Base-by-base conservation (phyloP, 2,888 invertebrate genomes). In the Brachyptera risi region DNA sequence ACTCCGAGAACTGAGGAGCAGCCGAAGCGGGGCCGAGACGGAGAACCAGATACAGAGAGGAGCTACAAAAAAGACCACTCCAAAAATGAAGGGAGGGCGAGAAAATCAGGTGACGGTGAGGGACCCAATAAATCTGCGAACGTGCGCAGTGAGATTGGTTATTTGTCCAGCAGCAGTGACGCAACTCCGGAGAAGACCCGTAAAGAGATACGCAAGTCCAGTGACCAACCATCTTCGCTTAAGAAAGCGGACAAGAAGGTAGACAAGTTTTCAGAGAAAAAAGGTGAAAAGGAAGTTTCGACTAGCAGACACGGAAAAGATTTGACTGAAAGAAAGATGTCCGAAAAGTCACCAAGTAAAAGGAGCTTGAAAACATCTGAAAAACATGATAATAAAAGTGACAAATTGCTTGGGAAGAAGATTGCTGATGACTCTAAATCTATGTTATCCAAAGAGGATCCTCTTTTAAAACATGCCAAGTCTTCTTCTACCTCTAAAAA, bases 191-290 rank as follows among this genome's bases (percentile, higher is more conserved):
- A 63, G 21, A 15, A 24, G 23, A 27, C 49, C 59, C 44, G 35
- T 75, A 73, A 84, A 81, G 78, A 84, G 83, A 72, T 77, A 78
- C 61, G 76, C 79, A 72, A 83, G 81, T 69, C 82, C 81, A 66
- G 76, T 79, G 76, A 83, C 75, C 73, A 82, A 68, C 61, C 69
- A 69, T 54, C 66, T 69, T 64, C 65, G 70, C 50, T 67, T 69
- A 67, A 67, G 69, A 70, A 71, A 83, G 72, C 77, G 80, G 77
- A 83, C 78, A 80, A 82, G 79, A 80, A 81, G 78, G 60, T 81
- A 74, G 63, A 50, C 31, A 47, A 24, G 23, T 26, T 26, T 19
- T 38, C 38, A n/a, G 44, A 37, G 15, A 38, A 47, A 2, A 24
- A 44, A 4, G 56, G 47, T n/a, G 31, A n/a, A 4, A 38, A 54